These are phyloP conservation scores for Otolemur garnettii DNA, from an alignment of 2,113 vertebrate species.

Conservation along the genomic window DNA sequence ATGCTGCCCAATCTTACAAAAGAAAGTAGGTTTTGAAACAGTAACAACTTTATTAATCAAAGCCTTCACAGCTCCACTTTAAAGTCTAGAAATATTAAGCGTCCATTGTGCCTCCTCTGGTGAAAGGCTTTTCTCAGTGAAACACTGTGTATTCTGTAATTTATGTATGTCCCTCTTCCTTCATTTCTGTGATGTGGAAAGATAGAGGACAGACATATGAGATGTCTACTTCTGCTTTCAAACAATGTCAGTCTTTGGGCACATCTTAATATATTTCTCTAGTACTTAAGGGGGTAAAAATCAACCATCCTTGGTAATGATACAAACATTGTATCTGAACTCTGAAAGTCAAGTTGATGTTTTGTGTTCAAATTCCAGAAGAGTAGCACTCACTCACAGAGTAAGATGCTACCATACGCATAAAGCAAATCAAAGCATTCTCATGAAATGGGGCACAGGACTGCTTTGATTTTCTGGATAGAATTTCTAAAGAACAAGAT, in stretches of 20 bases:
- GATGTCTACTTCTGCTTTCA: background rate
- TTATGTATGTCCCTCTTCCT: background rate
- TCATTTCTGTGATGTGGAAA: background rate
- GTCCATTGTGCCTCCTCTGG: background rate
- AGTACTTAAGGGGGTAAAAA: background rate
- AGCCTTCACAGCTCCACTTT: background rate
- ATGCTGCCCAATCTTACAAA: background rate
- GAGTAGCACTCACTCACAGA: background rate
- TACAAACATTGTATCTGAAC: background rate
- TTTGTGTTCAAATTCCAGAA: constrained; percentile 13
- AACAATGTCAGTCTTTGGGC: background rate
- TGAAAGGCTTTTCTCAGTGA: background rate
- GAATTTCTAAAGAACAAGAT: background rate
- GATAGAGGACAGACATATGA: background rate
- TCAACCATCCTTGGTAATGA: background rate
- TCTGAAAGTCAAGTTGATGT: constrained; percentile 10
- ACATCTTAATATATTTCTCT: background rate
- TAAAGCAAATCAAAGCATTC: background rate
- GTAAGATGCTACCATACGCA: background rate
- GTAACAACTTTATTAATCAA: background rate
- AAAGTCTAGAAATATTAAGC: background rate
- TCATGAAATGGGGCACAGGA: background rate
- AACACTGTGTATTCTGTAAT: background rate
- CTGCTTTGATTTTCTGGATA: background rate
- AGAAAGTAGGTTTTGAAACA: background rate